Evolutionary conservation across 1,140 invertebrate species (phyloP).

Genomic region (Reticulitermes speratus): DNA sequence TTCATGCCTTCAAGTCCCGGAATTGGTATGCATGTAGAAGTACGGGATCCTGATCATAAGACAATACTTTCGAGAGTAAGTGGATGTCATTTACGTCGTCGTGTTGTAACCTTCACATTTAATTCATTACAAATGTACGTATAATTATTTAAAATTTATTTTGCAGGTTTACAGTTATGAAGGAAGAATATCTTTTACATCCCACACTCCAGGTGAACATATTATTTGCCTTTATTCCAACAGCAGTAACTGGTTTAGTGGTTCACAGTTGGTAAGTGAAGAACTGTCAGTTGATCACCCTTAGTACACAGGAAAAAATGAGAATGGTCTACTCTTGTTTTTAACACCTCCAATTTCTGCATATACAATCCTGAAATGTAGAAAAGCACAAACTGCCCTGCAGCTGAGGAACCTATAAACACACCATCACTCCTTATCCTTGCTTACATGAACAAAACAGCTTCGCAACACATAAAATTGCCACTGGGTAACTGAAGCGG

Average conservation of each 20-base stretch:
- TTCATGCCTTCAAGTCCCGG: slow-evolving; percentile 89
- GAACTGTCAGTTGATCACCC: no score
- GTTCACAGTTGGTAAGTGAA: slow-evolving; percentile 78
- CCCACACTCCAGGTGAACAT: slow-evolving; percentile 95
- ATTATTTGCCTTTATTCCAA: slow-evolving; percentile 98
- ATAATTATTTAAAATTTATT: slow-evolving; percentile 35
- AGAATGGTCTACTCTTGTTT: no score
- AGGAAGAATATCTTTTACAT: slow-evolving; percentile 95
- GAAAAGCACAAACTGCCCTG: no score
- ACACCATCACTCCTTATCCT: no score
- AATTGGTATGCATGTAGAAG: slow-evolving; percentile 98
- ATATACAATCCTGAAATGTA: no score
- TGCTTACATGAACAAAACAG: no score
- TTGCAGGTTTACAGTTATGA: slow-evolving; percentile 87
- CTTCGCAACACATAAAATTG: no score
- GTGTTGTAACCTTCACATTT: not conserved
- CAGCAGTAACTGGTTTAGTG: slow-evolving; percentile 95
- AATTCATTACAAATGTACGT: not conserved
- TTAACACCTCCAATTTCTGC: no score
- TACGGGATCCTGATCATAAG: slow-evolving; percentile 95
- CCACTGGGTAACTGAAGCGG: no score
- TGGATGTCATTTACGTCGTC: not conserved
- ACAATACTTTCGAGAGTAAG: slow-evolving; percentile 82
- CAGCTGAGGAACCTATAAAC: no score
- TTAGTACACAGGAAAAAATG: no score